Percentiles rank a stretch among this genome's conserved stretches.
Evolutionary conservation across 2,797 vertebrate species (phyloP).

Genomic region (Microctenopoma stevenorrisi): DNA sequence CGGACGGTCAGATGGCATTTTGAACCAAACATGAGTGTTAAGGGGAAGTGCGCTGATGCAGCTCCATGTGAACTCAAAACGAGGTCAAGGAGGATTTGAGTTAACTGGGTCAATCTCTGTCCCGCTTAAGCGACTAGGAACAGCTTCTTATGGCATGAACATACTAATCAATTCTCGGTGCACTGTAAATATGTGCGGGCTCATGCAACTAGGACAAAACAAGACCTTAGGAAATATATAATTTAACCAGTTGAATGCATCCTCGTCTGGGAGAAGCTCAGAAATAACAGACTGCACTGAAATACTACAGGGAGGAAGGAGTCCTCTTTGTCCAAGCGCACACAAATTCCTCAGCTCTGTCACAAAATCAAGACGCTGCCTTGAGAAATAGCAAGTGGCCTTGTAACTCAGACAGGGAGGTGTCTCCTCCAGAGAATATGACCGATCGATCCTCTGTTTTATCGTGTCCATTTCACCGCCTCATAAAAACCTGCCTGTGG

Average conservation of each 20-base stretch:
- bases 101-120: constrained; percentile 74
- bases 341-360: constrained; percentile 60
- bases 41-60: not conserved
- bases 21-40: not conserved
- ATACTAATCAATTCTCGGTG: constrained; percentile 9
- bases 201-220: not conserved
- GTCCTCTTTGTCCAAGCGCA: not conserved
- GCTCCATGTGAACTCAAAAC: constrained; percentile 28
- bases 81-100: constrained; percentile 72
- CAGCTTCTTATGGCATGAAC: constrained; percentile 30
- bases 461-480: constrained; percentile 11
- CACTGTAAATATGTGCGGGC: not conserved
- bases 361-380: constrained; percentile 41
- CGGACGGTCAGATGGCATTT: not conserved
- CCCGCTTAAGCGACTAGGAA: constrained; percentile 36
- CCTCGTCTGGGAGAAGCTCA: not conserved
- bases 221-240: too few relatives aligned
- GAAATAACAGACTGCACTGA: constrained; percentile 39
- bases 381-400: constrained; percentile 23
- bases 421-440: constrained; percentile 3
- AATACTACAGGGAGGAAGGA: constrained; percentile 45
- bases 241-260: not conserved
- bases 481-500: constrained; percentile 9
- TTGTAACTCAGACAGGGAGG: constrained; percentile 36
- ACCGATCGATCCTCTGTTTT: constrained; percentile 11